Evolutionary conservation across 2,797 vertebrate genomes (phyloP), one percentile per base, ranked within the genome.

Genomic region (Chromis chromis): DNA sequence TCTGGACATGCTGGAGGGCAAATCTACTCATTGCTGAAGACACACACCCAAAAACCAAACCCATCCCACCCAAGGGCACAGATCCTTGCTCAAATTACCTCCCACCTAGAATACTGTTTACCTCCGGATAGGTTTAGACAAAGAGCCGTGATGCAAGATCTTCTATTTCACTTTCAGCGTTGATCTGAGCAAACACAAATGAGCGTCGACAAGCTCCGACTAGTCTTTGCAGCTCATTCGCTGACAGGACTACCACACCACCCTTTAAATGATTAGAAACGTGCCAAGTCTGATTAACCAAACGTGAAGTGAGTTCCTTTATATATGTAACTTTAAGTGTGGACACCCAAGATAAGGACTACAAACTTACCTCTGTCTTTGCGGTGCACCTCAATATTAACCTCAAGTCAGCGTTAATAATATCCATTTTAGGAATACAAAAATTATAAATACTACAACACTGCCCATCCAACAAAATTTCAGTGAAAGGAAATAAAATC

Each of bases 121-220:
- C 77, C 70, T 74, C 42, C 19, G 58, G 84, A 49, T 54, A 58
- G 12, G 59, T 65, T 89, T 70, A 61, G 65, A 77, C 68, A 84
- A 71, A 73, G 56, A 52, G 63, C n/a, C 25, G 17, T 59, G 59
- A 79, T 81, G 68, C 64, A 79, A 72, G 31, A 8, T 36, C 63
- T 88, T 62, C 1, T 1, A 87, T 86, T 86, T 77, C 79, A 70
- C 76, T 76, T 84, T 78, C 53, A 17, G 48, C 2, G 49, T 56
- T 48, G 5, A 79, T 66, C 27, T 25, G 52, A 70, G 36, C 61
- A 27, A 40, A 66, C 16, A 53, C 53, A 78, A 65, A 65, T 10
- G 6, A 65, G 11, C 46, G 39, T 12, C 4, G 9, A 82, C 84
- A 87, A 58, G 89, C 54, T 76, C 48, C 0, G 39, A 75, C 84